A percentile compares a stretch with the other conserved stretches of the same genome.
Evolutionary conservation across 2,888 invertebrate genomes (phyloP).

Genomic region (Ophraella communa): DNA sequence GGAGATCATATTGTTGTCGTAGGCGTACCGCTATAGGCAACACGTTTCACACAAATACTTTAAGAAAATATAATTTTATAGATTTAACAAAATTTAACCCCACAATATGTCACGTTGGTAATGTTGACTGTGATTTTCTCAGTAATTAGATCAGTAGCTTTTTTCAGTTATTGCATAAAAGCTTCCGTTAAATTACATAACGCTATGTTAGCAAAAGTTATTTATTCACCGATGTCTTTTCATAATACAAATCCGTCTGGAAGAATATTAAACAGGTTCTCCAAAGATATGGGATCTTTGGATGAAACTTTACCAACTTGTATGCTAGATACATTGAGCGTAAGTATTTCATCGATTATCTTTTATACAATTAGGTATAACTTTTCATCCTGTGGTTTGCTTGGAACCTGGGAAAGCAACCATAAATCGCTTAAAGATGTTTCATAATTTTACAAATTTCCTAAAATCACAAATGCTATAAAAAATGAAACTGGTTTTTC

Average conservation of each 20-base stretch:
- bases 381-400: no score
- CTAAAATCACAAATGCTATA: no score
- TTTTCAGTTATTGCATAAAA: constrained; percentile 62
- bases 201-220: constrained; percentile 61
- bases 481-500: no score
- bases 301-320: constrained; percentile 61
- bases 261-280: constrained; percentile 71
- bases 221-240: constrained; percentile 68
- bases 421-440: no score
- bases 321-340: constrained; percentile 58
- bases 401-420: no score
- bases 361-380: no score
- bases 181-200: constrained; percentile 65
- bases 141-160: constrained; percentile 56
- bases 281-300: constrained; percentile 69
- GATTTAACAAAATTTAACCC: no score
- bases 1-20: no score
- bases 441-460: no score
- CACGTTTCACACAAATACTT: no score
- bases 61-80: no score
- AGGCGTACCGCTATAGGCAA: no score
- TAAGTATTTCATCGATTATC: constrained; percentile 24
- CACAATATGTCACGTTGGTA: constrained; percentile 41
- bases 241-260: constrained; percentile 71
- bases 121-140: constrained; percentile 57